Conservation (phyloP, 2,113 vertebrate genomes). For the Fregata magnificens region DNA sequence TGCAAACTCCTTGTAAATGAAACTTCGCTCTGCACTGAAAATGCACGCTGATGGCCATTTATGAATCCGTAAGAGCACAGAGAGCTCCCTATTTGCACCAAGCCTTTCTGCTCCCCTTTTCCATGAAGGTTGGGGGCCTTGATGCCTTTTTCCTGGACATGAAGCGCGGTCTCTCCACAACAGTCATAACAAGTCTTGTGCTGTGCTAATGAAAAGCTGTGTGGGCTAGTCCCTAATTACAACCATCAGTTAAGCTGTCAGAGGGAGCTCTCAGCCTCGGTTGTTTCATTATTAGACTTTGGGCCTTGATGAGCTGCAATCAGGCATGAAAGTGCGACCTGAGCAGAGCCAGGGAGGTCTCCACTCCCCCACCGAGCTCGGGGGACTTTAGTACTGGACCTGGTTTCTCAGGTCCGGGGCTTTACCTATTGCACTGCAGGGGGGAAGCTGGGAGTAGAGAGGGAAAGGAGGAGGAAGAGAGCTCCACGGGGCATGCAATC, state of each 20-base stretch:
- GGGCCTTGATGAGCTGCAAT: conserved; percentile 54
- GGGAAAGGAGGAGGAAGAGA: neutral
- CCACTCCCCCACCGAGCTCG: neutral
- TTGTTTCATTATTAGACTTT: conserved; percentile 36
- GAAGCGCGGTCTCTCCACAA: neutral
- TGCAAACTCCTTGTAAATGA: neutral
- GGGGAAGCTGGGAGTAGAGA: neutral
- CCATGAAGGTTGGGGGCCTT: neutral
- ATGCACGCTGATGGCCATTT: fast-evolving
- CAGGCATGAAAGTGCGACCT: conserved; percentile 48
- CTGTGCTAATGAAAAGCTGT: neutral
- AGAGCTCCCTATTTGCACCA: neutral
- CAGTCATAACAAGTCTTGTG: neutral
- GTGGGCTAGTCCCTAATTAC: conserved; percentile 55
- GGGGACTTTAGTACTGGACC: neutral
- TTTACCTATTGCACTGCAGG: neutral
- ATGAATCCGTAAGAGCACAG: neutral
- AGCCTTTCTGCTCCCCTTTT: neutral
- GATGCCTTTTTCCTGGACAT: neutral
- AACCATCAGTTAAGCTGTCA: conserved; percentile 65
- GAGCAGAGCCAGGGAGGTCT: neutral
- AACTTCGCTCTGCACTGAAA: neutral
- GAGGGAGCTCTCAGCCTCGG: conserved; percentile 1
- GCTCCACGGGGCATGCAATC: neutral
- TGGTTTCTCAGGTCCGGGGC: neutral